These are phyloP conservation scores for Dendroctonus valens DNA, from an alignment of 1,140 invertebrate species.

Conservation along the genomic window DNA sequence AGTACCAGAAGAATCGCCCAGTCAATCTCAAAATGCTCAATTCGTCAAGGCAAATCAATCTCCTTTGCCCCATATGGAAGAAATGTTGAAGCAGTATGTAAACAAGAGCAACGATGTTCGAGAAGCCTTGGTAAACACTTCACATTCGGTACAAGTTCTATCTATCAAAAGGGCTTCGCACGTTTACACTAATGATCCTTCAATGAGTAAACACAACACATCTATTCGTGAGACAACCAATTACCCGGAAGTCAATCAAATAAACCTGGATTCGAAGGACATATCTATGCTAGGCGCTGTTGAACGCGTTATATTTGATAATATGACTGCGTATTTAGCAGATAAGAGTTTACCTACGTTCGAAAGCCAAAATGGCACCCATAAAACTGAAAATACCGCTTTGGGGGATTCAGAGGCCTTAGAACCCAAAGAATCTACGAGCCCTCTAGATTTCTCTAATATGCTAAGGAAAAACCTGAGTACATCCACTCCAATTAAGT, in stretches of 20 bases:
- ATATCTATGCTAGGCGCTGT: constrained; percentile 4
- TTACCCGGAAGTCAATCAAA: neutral
- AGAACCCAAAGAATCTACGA: neutral
- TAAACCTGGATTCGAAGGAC: constrained; percentile 10
- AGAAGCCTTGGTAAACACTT: too few species aligned
- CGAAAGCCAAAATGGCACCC: neutral
- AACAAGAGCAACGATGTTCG: too few species aligned
- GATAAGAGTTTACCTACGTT: constrained; percentile 9
- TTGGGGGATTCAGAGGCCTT: too few species aligned
- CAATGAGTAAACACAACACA: too few species aligned
- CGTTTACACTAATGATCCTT: too few species aligned
- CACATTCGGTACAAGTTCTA: too few species aligned
- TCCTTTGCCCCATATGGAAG: constrained; percentile 10
- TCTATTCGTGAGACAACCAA: too few species aligned
- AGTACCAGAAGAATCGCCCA: too few species aligned
- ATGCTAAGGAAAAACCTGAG: constrained; percentile 2
- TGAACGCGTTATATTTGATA: constrained; percentile 6
- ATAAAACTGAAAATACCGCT: neutral
- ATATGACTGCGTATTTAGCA: constrained; percentile 2
- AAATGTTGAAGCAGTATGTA: constrained; percentile 4
- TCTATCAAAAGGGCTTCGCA: too few species aligned
- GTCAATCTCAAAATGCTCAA: too few species aligned
- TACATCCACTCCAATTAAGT: constrained; percentile 6
- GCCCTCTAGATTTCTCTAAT: constrained; percentile 8
- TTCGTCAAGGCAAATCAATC: neutral